Conservation (phyloP, 2,797 vertebrate genomes). For the Heteromormyrus szaboi region DNA sequence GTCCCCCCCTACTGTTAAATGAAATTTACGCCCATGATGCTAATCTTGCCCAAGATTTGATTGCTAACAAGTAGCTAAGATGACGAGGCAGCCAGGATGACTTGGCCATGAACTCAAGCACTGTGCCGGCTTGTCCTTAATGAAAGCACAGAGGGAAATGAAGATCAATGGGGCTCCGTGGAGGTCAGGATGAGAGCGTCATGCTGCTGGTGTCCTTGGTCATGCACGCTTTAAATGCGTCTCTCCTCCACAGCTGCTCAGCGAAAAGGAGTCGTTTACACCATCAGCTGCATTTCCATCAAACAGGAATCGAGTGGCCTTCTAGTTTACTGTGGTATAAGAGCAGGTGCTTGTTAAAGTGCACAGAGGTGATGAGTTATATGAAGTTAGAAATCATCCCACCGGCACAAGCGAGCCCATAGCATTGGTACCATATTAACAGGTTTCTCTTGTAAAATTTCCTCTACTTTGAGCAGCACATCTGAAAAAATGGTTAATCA, state of each 20-base stretch:
- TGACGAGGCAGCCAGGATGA: not conserved
- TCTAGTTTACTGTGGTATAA: not conserved
- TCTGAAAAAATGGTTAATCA: not conserved
- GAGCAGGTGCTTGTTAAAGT: not conserved
- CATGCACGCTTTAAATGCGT: not conserved
- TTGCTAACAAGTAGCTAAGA: not conserved
- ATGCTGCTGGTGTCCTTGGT: not conserved
- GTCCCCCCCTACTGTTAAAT: too few relatives aligned
- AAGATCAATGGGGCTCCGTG: conserved; percentile 13
- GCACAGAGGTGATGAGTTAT: not conserved
- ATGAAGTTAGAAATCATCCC: not conserved
- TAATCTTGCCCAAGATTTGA: not conserved
- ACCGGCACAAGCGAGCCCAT: not conserved
- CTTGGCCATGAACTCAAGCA: not conserved
- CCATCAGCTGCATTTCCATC: not conserved
- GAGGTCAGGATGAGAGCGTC: not conserved
- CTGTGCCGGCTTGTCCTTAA: not conserved
- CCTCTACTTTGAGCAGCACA: not conserved
- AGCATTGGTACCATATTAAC: not conserved
- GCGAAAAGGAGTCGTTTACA: not conserved
- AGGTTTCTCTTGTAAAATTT: not conserved
- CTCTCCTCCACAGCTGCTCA: not conserved
- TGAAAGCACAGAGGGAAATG: not conserved
- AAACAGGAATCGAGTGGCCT: not conserved
- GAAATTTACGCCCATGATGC: not conserved